Conservation (phyloP, 37 sponge, comb jelly and placozoan genomes). For the Amphimedon queenslandica region DNA sequence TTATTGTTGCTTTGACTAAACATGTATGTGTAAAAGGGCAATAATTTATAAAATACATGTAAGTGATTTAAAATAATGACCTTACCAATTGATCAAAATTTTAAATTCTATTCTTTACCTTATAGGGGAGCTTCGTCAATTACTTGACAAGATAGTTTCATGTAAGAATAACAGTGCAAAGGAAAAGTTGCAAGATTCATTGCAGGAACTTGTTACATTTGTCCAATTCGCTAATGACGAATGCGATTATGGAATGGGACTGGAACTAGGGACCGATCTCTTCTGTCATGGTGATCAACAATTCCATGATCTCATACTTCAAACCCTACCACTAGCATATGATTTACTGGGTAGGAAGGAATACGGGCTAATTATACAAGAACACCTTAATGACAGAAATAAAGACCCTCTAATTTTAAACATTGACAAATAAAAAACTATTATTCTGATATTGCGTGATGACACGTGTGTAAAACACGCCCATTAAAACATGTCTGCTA, state of each 20-base stretch:
- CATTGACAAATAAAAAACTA: no score
- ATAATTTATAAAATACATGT: no score
- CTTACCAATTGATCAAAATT: no score
- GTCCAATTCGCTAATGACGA: constrained; percentile 97
- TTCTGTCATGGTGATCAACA: constrained; percentile 61
- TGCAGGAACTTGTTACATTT: constrained; percentile 76
- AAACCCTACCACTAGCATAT: constrained; percentile 71
- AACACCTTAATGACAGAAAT: constrained; percentile 54
- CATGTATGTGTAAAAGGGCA: no score
- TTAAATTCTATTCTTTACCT: no score
- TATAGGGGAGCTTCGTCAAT: constrained; percentile 52
- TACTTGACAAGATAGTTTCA: constrained; percentile 56
- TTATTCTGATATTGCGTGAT: no score
- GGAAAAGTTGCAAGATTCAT: constrained; percentile 46
- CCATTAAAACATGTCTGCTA: no score
- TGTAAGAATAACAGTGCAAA: constrained; percentile 12
- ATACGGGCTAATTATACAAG: constrained; percentile 50
- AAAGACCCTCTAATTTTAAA: no score
- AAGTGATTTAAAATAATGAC: no score
- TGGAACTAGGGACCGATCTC: constrained; percentile 87
- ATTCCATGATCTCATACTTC: constrained; percentile 26
- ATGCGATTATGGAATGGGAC: constrained; percentile 95
- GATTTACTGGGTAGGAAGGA: constrained; percentile 63
- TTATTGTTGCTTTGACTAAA: no score
- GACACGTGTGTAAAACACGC: no score